Percentiles rank a stretch among this genome's conserved stretches.
These are phyloP conservation scores for Semnornis frantzii DNA, from an alignment of 2,113 vertebrate genomes.

Conservation along the genomic window DNA sequence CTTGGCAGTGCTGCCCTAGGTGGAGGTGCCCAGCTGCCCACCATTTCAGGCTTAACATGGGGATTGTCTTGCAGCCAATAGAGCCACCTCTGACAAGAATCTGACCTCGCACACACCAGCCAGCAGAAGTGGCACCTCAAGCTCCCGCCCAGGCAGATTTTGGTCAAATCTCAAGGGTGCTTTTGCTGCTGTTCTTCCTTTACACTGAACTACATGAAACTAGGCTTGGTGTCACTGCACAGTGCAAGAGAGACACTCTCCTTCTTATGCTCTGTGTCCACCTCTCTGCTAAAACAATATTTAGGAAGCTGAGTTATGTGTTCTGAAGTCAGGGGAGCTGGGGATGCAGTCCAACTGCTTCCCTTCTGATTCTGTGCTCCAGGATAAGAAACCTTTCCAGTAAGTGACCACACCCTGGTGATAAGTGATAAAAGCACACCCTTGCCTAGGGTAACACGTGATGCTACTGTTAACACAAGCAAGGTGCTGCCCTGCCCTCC, in stretches of 20 bases:
- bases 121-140: neutral
- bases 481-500: neutral
- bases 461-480: neutral
- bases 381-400: neutral
- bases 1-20: rapidly evolving
- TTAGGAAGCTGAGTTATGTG: neutral
- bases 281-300: neutral
- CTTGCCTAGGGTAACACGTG: neutral
- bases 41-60: neutral
- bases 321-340: neutral
- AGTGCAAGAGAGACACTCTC: neutral
- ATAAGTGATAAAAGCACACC: neutral
- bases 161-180: neutral
- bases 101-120: neutral
- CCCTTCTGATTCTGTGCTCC: neutral
- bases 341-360: neutral
- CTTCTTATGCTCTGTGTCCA: neutral
- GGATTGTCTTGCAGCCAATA: neutral
- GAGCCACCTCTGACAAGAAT: neutral
- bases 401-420: neutral
- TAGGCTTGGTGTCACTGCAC: neutral
- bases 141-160: rapidly evolving
- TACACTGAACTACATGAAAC: neutral
- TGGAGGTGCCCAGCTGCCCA: neutral
- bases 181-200: conserved; percentile 3